Percentiles rank a stretch among this genome's conserved stretches.
Conservation (phyloP, 2,888 invertebrate species). For the Apeira syringaria region DNA sequence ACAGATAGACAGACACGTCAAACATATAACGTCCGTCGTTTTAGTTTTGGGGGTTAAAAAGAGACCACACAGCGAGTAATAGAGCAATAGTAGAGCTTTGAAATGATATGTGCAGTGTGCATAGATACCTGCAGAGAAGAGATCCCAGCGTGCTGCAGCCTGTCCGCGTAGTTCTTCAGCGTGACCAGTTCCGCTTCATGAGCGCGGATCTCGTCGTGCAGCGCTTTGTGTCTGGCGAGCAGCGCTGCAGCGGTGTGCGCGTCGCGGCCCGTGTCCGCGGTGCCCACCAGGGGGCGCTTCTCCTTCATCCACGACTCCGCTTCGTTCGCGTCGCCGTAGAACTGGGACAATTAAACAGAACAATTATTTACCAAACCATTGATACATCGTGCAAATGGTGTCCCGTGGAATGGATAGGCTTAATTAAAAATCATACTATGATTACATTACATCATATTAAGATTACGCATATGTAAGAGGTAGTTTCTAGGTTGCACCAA, state of each 20-base stretch:
- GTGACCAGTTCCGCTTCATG: constrained; percentile 94
- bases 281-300: constrained; percentile 95
- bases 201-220: constrained; percentile 94
- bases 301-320: constrained; percentile 99
- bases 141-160: constrained; percentile 90
- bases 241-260: constrained; percentile 95
- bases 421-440: too few species aligned
- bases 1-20: too few species aligned
- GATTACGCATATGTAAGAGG: too few species aligned
- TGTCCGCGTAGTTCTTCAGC: constrained; percentile 90
- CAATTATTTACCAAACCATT: too few species aligned
- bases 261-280: constrained; percentile 95
- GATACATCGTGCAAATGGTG: too few species aligned
- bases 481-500: too few species aligned
- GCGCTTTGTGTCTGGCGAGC: constrained; percentile 92
- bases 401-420: too few species aligned
- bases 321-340: constrained; percentile 98
- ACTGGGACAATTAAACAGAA: too few species aligned
- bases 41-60: too few species aligned
- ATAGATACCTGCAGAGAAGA: constrained; percentile 41
- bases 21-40: too few species aligned
- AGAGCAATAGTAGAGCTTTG: neutral
- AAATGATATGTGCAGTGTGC: too few species aligned
- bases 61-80: neutral
- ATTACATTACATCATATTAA: too few species aligned